Base-by-base conservation (phyloP, 2,113 vertebrate genomes). In the Turdus rufiventris region DNA sequence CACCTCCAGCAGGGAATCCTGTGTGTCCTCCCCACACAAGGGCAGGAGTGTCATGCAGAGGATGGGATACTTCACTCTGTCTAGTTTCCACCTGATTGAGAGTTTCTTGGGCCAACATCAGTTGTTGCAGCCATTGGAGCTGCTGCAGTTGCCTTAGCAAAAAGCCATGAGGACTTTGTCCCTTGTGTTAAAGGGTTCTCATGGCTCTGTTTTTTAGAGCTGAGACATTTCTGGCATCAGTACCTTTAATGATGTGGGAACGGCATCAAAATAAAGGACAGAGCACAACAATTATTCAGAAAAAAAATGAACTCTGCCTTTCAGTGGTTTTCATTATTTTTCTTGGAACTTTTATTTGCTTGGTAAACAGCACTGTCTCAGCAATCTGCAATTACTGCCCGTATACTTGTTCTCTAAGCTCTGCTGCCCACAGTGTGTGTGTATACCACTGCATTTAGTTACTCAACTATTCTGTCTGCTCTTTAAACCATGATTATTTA, bases 401-500 rank as follows among this genome's bases (percentile, higher is more conserved):
- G 77, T 34, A 11, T 2, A 45, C 38, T 75, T 75, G n/a, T 48
- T 89, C 43, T 50, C n/a, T 89, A 93, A 93, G 67, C 93, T 87
- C 92, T 84, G 80, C 42, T 72, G 65, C 65, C 47, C n/a, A 42
- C 16, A 9, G 54, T 31, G 40, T 9, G 2, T 57, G 45, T 33
- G 24, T 60, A 14, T 33, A 71, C 51, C 66, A 62, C 0, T 50
- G 65, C 58, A 85, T 51, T 85, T 43, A 72, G 85, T 40, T 83
- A 88, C 65, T 94, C 77, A 58, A 5, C 43, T 82, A 29, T 48
- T 94, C 50, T 51, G 42, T 29, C 51, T 3, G 13, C 51, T 93
- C 82, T 84, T 93, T 88, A 84, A 85, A 66, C 54, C 56, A 57
- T 33, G 75, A 77, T 92, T 93, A 90, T 92, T 89, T 92, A 70